These are phyloP conservation scores for Riptortus pedestris DNA, from an alignment of 1,140 invertebrate species.

Conservation along the genomic window DNA sequence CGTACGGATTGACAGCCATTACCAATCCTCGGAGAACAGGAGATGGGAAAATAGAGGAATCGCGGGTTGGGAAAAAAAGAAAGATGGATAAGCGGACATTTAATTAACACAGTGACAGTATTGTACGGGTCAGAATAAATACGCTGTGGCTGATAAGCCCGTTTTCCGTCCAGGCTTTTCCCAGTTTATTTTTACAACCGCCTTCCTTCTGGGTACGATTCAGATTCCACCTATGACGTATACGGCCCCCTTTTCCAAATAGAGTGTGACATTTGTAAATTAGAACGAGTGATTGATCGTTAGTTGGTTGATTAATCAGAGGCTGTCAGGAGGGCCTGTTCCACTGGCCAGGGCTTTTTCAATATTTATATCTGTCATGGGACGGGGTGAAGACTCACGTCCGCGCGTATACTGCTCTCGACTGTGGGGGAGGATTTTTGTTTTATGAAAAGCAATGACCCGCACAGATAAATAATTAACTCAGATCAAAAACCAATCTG, in stretches of 20 bases:
- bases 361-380: constrained; percentile 18
- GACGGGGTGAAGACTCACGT: no score
- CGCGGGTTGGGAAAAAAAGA: no score
- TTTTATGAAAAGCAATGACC: constrained; percentile 10
- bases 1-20: constrained; percentile 8
- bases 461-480: constrained; percentile 7
- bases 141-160: constrained; percentile 4
- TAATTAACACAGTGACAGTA: constrained; percentile 18
- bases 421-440: neutral
- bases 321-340: constrained; percentile 11
- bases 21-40: neutral
- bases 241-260: constrained; percentile 5
- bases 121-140: constrained; percentile 15
- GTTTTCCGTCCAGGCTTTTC: neutral
- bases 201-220: neutral
- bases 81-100: constrained; percentile 12
- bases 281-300: constrained; percentile 6
- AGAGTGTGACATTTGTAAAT: constrained; percentile 18
- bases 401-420: no score
- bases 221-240: constrained; percentile 9
- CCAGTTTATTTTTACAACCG: constrained; percentile 5
- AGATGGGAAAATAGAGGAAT: neutral
- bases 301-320: constrained; percentile 6
- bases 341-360: neutral
- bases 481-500: constrained; percentile 11